Percentiles rank a stretch among this genome's conserved stretches.
phyloP scores from a whole-genome alignment of 2,113 vertebrate genomes.

The Turnix velox region DNA sequence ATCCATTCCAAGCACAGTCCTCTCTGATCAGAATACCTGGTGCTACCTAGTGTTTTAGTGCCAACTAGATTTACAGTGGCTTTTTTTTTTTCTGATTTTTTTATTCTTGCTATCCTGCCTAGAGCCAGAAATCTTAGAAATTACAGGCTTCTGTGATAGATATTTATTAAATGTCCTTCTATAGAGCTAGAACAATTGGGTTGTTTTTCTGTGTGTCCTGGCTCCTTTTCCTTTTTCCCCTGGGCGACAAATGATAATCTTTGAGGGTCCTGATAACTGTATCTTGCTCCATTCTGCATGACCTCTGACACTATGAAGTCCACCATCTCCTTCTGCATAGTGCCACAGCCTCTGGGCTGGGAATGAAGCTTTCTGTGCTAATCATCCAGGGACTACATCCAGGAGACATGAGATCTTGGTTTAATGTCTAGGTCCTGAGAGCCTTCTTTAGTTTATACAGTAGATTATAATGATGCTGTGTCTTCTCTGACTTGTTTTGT shows the following conservation, averaged over 20 bases:
- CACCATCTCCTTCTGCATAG: neutral
- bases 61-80: neutral
- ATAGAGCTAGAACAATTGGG: neutral
- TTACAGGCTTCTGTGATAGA: neutral
- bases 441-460: neutral
- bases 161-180: neutral
- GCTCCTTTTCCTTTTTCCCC: rapidly evolving
- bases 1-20: neutral
- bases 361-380: neutral
- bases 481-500: neutral
- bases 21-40: neutral
- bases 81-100: neutral
- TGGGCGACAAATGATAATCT: too few relatives aligned
- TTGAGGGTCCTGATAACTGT: neutral
- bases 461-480: neutral
- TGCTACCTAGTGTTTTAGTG: neutral
- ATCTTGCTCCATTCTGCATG: neutral
- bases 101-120: neutral
- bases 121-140: neutral
- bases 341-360: neutral
- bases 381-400: neutral
- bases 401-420: neutral
- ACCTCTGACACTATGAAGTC: neutral
- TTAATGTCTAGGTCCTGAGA: neutral
- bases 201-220: neutral